Base-by-base conservation (phyloP, 2,797 vertebrate genomes). In the Vespertilio murinus region DNA sequence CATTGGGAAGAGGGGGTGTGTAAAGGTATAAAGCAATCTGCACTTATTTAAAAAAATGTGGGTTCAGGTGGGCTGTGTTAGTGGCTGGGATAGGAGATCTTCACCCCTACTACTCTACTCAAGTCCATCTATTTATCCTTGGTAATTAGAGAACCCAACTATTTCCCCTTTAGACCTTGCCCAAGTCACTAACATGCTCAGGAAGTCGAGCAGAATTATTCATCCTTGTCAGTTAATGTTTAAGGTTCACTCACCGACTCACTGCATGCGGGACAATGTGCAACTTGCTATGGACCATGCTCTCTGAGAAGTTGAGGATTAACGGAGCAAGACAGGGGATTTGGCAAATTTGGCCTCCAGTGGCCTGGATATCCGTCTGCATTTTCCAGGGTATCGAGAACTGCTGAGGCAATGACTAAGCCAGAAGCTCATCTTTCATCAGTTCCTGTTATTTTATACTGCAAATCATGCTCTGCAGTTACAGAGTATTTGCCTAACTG, bases 391-490 rank as follows among this genome's bases (percentile, higher is more conserved):
- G 13, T 65, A 49, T 23, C 0, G 10, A 94, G 47, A 83, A 52
- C 35, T 84, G 67, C 40, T 87, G 40, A 30, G 18, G 47, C 64
- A 83, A 38, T 6, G 8, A 54, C 71, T 80, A 73, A 47, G 30
- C n/a, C 35, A 84, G 79, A 95, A 96, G 59, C 11, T 70, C 38
- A 70, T 82, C 95, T 90, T 85, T 75, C n/a, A 42, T 35, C 42
- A 56, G 13, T 83, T 88, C 70, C 35, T 64, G 47, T 69, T 77
- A 67, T 38, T 78, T 84, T 64, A 45, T 61, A 49, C 11, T n/a
- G 56, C 42, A 87, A 52, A 67, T 7, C 5, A 47, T 20, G 7
- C 12, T 73, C 45, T 83, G 40, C 20, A 56, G 92, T 86, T 89
- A n/a, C 10, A 33, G 12, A 52, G 47, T 64, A 33, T 89, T 64